Conservation (phyloP, 2,888 invertebrate genomes). For the Brachyopa scutellaris region DNA sequence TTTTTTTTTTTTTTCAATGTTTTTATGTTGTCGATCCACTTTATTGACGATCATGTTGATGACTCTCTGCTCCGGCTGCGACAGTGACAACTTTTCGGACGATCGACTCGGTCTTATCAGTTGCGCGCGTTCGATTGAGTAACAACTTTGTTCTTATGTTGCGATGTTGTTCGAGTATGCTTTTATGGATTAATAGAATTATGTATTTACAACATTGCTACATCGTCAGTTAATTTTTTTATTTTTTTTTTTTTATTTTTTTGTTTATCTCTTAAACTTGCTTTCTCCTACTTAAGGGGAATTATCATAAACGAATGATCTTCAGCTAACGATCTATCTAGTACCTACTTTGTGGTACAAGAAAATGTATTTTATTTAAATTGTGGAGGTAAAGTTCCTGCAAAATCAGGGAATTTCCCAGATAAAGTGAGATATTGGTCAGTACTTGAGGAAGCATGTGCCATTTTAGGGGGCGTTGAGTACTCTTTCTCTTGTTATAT, state of each 20-base stretch:
- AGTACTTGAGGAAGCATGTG: conserved; percentile 20
- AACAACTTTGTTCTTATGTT: conserved; percentile 51
- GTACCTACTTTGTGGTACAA: background rate
- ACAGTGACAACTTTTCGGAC: conserved; percentile 51
- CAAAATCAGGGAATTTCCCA: too few species aligned
- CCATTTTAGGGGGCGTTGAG: conserved; percentile 42
- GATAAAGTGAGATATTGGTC: too few species aligned
- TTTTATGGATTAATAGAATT: background rate
- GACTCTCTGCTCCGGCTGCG: conserved; percentile 18
- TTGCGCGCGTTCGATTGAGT: conserved; percentile 35
- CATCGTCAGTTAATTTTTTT: conserved; percentile 2
- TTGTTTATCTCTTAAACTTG: background rate
- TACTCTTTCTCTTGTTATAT: background rate
- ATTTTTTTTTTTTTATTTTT: background rate
- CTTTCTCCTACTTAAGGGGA: conserved; percentile 11
- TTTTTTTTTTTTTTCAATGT: too few species aligned
- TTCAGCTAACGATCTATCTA: conserved; percentile 2
- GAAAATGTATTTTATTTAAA: background rate
- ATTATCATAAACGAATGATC: conserved; percentile 16
- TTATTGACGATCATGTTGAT: conserved; percentile 50
- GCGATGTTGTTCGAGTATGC: background rate
- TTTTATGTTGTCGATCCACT: conserved; percentile 33
- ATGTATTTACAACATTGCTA: conserved; percentile 1
- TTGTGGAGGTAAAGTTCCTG: too few species aligned
- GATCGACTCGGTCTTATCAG: conserved; percentile 63